A percentile compares a stretch with the other conserved stretches of the same genome.
These are phyloP conservation scores for Myanophis thanlyinensis DNA, from an alignment of 2,113 vertebrate genomes.

Conservation along the genomic window DNA sequence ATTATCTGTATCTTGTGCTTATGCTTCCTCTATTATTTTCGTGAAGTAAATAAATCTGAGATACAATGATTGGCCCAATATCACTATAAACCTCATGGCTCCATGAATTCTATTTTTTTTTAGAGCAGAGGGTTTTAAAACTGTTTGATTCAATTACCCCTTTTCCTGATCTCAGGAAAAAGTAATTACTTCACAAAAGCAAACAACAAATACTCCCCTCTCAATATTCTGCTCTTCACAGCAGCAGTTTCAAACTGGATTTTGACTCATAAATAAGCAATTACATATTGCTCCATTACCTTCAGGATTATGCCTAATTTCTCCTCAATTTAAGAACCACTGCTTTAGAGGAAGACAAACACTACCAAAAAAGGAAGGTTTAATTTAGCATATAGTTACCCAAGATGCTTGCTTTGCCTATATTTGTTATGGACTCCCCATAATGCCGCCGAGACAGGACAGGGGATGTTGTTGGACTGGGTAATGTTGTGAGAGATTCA, in stretches of 20 bases:
- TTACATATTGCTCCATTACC: neutral
- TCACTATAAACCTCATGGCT: neutral
- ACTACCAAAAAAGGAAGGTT: neutral
- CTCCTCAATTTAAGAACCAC: neutral
- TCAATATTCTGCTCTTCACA: neutral
- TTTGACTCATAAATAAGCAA: neutral
- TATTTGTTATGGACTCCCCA: slow-evolving; percentile 94
- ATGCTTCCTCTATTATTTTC: neutral
- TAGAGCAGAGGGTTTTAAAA: neutral
- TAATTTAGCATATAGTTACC: slow-evolving; percentile 71
- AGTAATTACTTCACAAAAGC: neutral
- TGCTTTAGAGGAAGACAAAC: neutral
- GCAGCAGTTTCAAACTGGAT: neutral
- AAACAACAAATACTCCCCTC: neutral
- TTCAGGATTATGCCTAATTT: neutral
- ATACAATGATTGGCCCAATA: neutral
- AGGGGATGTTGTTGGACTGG: slow-evolving; percentile 92
- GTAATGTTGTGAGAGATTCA: slow-evolving; percentile 80
- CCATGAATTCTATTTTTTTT: neutral
- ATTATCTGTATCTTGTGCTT: neutral
- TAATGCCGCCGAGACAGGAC: slow-evolving; percentile 87
- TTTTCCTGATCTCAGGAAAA: neutral
- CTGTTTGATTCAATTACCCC: neutral
- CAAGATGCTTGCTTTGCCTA: slow-evolving; percentile 96
- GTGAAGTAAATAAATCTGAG: neutral